These are phyloP conservation scores for Orthochromis indermauri DNA, from an alignment of 2,113 vertebrate genomes.

Conservation along the genomic window DNA sequence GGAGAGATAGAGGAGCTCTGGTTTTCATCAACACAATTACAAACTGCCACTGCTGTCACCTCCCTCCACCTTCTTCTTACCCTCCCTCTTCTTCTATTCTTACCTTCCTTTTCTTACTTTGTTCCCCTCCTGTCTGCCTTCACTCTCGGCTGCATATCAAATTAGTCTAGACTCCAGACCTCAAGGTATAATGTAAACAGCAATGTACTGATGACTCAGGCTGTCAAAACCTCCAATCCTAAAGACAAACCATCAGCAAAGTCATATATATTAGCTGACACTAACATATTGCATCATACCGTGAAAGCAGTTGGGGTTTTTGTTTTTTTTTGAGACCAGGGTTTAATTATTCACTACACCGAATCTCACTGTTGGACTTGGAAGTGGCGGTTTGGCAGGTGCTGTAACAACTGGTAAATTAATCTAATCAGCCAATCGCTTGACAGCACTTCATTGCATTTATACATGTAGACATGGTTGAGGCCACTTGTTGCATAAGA, in stretches of 20 bases:
- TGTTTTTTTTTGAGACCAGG: not conserved
- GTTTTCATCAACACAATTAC: slow-evolving; percentile 61
- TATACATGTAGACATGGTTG: not conserved
- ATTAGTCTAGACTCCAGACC: not conserved
- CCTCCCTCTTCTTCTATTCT: not conserved
- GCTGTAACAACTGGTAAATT: not conserved
- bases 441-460: not conserved
- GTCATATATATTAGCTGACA: not conserved
- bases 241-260: not conserved
- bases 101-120: not conserved
- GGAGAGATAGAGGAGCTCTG: slow-evolving; percentile 61
- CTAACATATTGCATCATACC: not conserved
- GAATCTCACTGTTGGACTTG: not conserved
- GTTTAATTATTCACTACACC: not conserved
- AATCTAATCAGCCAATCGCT: not conserved
- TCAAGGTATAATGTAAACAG: not conserved
- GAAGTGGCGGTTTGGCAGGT: not conserved
- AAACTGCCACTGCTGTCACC: slow-evolving; percentile 46
- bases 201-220: not conserved
- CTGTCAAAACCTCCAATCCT: not conserved
- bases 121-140: not conserved
- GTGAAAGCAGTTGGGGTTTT: rapidly evolving
- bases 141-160: not conserved
- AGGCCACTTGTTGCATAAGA: not conserved
- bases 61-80: slow-evolving; percentile 7